These are phyloP conservation scores for Erethizon dorsatum DNA, from an alignment of 2,797 vertebrate species.

Conservation along the genomic window DNA sequence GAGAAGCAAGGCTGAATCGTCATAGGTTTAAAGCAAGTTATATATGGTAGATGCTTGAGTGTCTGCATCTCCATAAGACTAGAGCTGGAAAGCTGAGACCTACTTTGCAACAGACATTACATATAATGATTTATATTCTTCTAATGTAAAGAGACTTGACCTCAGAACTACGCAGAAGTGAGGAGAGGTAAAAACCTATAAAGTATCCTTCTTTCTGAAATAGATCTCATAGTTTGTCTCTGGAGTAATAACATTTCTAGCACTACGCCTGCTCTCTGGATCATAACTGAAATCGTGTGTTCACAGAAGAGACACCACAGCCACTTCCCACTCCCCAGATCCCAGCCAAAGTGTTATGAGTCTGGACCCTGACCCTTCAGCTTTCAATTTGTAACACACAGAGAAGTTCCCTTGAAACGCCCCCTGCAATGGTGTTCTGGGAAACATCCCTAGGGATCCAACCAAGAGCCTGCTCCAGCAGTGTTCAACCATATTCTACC, in stretches of 20 bases:
- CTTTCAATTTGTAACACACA: background rate
- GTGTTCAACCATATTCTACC: background rate
- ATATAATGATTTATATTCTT: conserved; percentile 3
- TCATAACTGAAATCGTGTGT: background rate
- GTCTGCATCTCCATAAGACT: background rate
- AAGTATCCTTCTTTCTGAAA: background rate
- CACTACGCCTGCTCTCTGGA: background rate
- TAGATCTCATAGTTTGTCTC: background rate
- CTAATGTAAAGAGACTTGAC: background rate
- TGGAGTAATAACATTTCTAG: conserved; percentile 31
- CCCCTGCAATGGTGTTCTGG: background rate
- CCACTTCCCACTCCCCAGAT: background rate
- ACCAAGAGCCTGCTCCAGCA: background rate
- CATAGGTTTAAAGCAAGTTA: background rate
- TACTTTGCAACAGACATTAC: background rate
- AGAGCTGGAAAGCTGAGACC: background rate
- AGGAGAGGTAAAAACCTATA: background rate
- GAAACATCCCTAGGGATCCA: background rate
- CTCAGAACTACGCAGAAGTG: background rate
- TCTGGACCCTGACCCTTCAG: background rate
- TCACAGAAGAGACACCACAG: background rate
- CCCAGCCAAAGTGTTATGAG: background rate
- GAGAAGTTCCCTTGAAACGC: background rate
- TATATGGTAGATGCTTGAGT: background rate
- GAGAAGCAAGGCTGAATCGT: background rate